Base-by-base conservation (phyloP, 2,113 vertebrate genomes). In the Oreocharis arfaki region DNA sequence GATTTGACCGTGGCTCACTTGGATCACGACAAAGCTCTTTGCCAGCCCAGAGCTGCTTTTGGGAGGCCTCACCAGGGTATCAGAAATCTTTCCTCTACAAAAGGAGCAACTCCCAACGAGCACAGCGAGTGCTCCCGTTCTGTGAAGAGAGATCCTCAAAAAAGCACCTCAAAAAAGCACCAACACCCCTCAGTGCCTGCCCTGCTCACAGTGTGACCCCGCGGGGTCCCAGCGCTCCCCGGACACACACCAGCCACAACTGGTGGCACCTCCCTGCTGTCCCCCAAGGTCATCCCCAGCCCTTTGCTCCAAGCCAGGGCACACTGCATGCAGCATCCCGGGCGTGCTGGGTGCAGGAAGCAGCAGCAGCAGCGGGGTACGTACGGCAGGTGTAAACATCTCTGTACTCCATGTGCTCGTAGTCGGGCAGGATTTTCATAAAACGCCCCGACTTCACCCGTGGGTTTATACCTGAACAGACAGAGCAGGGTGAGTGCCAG, bases 361-460 rank as follows among this genome's bases (percentile, higher is more conserved):
- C 96, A 39, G 67, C 71, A 74, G 53, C 90, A 65, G 84, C 84
- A 37, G 84, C 60, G 57, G 89, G 94, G 98, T 99, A 99, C 99
- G 97, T 99, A 99, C 99, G 98, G 98, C 98, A 98, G 94, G 98
- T 98, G 98, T 99, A 99, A 95, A 99, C 98, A 95, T 99, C 99
- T 98, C 98, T 98, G 98, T 99, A 99, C 92, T 98, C 99, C 99
- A 99, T 98, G 97, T 99, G 98, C 96, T 99, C 98, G 94, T 98
- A 98, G 97, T 99, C 99, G 41, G 99, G 99, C 84, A 99, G 99
- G 93, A 99, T 98, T 98, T 98, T 99, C 98, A 99, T 98, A 98
- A 98, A 99, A 94, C 98, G 98, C 83, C 99, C 99, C 44, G 99
- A 99, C 98, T 98, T 99, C 98, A 99, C 98, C 4, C 98, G 98